A percentile compares a stretch with the other conserved stretches of the same genome.
phyloP scores from a whole-genome alignment of 2,888 invertebrate species.

The Timema podura region DNA sequence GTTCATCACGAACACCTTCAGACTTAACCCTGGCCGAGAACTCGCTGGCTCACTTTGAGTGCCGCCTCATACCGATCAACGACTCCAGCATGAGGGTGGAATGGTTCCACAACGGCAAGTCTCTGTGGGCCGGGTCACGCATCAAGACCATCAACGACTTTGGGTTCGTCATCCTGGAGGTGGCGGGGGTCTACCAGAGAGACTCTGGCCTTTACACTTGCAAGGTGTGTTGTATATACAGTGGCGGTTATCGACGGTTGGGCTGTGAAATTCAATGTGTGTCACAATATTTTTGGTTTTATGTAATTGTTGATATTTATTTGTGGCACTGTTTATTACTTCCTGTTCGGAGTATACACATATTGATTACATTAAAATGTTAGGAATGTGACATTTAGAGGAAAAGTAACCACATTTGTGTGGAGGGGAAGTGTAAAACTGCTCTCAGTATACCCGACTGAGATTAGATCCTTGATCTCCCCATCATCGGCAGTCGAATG shows the following conservation, averaged over 20 bases:
- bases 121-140: slow-evolving; percentile 83
- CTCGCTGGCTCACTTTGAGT: slow-evolving; percentile 88
- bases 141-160: slow-evolving; percentile 97
- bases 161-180: slow-evolving; percentile 94
- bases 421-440: too few species aligned
- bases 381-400: too few species aligned
- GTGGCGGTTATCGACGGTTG: too few species aligned
- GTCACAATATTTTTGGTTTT: too few species aligned
- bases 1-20: slow-evolving; percentile 80
- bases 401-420: too few species aligned
- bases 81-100: slow-evolving; percentile 93
- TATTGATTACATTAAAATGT: too few species aligned
- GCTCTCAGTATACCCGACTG: too few species aligned
- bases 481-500: neutral
- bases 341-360: too few species aligned
- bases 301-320: too few species aligned
- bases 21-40: slow-evolving; percentile 83
- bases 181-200: slow-evolving; percentile 88
- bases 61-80: slow-evolving; percentile 80
- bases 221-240: slow-evolving; percentile 48
- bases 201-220: slow-evolving; percentile 91
- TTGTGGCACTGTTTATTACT: too few species aligned
- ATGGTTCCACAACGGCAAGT: slow-evolving; percentile 97
- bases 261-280: too few species aligned
- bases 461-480: too few species aligned